A percentile compares a stretch with the other conserved stretches of the same genome.
phyloP scores from a whole-genome alignment of 2,797 vertebrate genomes.

The Chaetophractus vellerosus region DNA sequence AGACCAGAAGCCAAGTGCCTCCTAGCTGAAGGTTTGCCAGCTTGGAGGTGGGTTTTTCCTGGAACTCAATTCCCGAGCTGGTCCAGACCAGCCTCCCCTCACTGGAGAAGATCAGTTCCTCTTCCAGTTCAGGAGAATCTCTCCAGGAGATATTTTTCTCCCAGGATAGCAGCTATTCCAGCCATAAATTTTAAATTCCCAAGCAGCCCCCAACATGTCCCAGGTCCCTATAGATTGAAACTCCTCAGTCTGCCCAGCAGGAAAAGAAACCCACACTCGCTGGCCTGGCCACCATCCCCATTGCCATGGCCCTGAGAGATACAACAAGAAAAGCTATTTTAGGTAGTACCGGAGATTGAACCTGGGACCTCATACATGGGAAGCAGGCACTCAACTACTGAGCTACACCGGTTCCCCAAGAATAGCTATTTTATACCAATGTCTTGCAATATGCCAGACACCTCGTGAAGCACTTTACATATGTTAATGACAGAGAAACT shows the following conservation, averaged over 20 bases:
- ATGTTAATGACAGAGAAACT: not conserved
- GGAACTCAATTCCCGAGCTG: not conserved
- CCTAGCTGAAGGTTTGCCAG: rapidly evolving
- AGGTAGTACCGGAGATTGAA: too few relatives aligned
- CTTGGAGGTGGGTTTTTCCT: not conserved
- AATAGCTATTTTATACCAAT: not conserved
- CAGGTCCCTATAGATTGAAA: not conserved
- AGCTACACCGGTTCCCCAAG: not conserved
- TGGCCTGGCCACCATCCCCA: too few relatives aligned
- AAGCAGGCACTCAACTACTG: too few relatives aligned
- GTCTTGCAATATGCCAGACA: not conserved
- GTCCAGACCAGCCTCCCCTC: not conserved
- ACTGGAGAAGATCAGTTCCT: not conserved
- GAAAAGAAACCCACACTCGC: not conserved
- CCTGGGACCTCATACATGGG: too few relatives aligned
- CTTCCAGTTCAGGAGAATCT: rapidly evolving
- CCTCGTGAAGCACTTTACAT: not conserved
- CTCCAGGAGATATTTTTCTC: not conserved
- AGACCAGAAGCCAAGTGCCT: not conserved
- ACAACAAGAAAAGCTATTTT: not conserved
- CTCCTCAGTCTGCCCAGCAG: not conserved
- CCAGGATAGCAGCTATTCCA: not conserved
- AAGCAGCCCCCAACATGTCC: not conserved
- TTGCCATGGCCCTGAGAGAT: too few relatives aligned
- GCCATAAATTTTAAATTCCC: not conserved